Evolutionary conservation across 2,888 invertebrate genomes (phyloP).

Genomic region (Ephialtes manifestator): DNA sequence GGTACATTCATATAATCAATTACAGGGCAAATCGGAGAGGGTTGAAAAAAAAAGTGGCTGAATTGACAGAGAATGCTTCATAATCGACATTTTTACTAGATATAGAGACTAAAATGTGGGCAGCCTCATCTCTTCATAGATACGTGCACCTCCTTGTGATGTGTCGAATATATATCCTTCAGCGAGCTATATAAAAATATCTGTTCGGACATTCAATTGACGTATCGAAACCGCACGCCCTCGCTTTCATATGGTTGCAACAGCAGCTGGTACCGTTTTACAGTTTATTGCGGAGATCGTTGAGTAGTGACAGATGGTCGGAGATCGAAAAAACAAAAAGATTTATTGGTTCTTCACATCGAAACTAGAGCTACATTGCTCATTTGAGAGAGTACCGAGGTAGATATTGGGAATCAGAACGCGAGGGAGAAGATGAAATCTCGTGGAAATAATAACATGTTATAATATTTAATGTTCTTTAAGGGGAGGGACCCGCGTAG

Average conservation of each 20-base stretch:
- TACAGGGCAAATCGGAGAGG: too few relatives aligned
- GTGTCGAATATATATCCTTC: background rate
- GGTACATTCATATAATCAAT: too few relatives aligned
- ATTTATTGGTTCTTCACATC: constrained; percentile 20
- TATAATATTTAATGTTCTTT: too few relatives aligned
- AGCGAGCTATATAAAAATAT: constrained; percentile 11
- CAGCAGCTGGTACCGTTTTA: constrained; percentile 20
- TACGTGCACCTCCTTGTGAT: background rate
- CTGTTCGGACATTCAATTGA: constrained; percentile 38
- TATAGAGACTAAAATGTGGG: background rate
- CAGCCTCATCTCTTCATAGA: background rate
- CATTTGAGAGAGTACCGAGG: background rate
- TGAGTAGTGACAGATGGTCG: constrained; percentile 5
- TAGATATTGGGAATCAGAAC: too few relatives aligned
- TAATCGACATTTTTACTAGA: background rate
- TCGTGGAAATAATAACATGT: too few relatives aligned
- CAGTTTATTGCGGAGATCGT: constrained; percentile 32
- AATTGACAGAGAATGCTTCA: too few relatives aligned
- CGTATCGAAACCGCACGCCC: constrained; percentile 21
- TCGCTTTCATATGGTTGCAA: constrained; percentile 24
- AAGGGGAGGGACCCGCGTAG: too few relatives aligned
- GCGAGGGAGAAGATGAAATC: too few relatives aligned
- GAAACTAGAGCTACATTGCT: constrained; percentile 4
- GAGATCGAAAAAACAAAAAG: constrained; percentile 1
- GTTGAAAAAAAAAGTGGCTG: too few relatives aligned